Evolutionary conservation across 1,140 invertebrate species (phyloP), one percentile per base, ranked within the genome.

Genomic region (Hesperophylax magnus): DNA sequence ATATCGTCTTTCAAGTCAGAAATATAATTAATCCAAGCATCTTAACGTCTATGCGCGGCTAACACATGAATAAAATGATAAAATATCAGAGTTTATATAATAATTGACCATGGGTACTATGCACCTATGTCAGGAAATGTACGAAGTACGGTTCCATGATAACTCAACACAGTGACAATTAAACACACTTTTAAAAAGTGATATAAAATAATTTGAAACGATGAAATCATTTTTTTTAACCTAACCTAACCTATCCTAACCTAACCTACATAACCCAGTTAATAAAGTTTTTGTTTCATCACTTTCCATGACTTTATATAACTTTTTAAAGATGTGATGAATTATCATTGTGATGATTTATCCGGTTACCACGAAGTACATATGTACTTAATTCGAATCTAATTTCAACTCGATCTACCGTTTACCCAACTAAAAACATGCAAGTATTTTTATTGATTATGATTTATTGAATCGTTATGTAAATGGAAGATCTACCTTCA

Each of bases 391-490:
- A 71, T 52, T 20, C n/a, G 47, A 52, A 71, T 71, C 20, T 47
- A 17, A 47, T 71, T 52, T 9, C 7, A 14, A 22, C n/a, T 47
- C 31, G 34, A 71, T 52, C n/a, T 52, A 71, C 39, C 15, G 67
- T 52, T 27, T 71, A 17, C 34, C 17, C 24, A 31, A n/a, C 27
- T 34, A 15, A 65, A 14, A 65, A 47, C 20, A 22, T 11, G 20
- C 0, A 5, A 15, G 3, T 0, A 11, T 2, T 71, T 71, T 47
- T 52, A 71, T 47, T 47, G 67, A 71, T 18, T 18, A n/a, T 71
- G 67, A 71, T 71, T 52, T 52, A 71, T 71, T 47, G 18, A 71
- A 47, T 9, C 18, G 0, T 71, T 71, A 71, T 71, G 67, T 39
- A 20, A 71, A 71, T 71, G 5, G 9, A 8, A 18, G 17, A 20